phyloP scores from a whole-genome alignment of 2,888 invertebrate genomes.

The Antheraea assamensis region DNA sequence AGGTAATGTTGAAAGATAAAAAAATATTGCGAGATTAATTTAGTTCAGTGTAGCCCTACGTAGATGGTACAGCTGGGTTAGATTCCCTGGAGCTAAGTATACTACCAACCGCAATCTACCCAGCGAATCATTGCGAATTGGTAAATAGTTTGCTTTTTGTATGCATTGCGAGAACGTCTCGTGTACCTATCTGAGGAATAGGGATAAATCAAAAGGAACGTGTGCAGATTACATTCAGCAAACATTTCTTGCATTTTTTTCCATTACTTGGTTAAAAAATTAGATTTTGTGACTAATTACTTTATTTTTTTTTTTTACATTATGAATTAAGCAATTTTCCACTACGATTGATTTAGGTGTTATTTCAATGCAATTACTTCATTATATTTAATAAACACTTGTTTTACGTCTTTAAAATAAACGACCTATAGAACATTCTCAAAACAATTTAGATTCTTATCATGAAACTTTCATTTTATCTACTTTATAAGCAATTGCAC shows the following conservation, averaged over 20 bases:
- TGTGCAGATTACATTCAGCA: background rate
- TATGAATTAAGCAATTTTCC: background rate
- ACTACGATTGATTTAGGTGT: background rate
- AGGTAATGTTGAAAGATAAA: background rate
- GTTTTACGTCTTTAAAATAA: background rate
- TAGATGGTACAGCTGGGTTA: background rate
- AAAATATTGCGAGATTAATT: background rate
- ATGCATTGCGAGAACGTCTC: background rate
- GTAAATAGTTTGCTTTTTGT: background rate
- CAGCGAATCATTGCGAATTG: background rate
- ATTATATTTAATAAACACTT: background rate
- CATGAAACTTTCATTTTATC: background rate
- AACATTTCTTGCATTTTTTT: background rate
- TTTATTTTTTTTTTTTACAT: background rate
- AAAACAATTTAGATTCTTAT: background rate
- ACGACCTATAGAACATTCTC: background rate
- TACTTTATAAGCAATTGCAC: too few relatives aligned
- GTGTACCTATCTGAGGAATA: background rate
- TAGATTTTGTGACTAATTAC: background rate
- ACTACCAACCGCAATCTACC: background rate
- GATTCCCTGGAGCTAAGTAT: background rate
- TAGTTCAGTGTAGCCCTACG: background rate
- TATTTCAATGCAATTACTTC: background rate
- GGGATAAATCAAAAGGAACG: background rate
- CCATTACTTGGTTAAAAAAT: background rate